Percentiles rank a stretch among this genome's conserved stretches.
phyloP scores from a whole-genome alignment of 2,888 invertebrate species.

The Andrena chrysosceles region DNA sequence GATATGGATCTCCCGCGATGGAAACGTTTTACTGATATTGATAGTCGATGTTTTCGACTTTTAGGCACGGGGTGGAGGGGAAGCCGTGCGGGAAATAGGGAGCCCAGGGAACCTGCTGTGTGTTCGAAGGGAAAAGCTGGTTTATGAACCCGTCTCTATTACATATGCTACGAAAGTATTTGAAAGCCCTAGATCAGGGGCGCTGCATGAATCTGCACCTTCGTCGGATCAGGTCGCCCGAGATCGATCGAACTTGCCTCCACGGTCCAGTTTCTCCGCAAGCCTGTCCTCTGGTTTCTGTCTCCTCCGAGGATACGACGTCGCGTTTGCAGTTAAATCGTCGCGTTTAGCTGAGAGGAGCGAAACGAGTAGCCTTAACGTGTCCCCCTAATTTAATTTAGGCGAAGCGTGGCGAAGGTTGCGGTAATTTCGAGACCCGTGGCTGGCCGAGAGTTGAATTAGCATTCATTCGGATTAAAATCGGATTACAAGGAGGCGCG shows the following conservation, averaged over 20 bases:
- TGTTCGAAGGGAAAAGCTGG: conserved; percentile 10
- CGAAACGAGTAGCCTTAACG: conserved; percentile 17
- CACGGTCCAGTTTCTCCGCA: neutral
- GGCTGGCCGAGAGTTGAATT: conserved; percentile 41
- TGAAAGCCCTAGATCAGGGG: neutral
- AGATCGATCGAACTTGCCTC: neutral
- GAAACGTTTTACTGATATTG: conserved; percentile 28
- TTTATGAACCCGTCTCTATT: conserved; percentile 25
- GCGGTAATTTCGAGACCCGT: conserved; percentile 28
- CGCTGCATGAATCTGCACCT: conserved; percentile 3
- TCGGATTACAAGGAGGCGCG: conserved; percentile 37
- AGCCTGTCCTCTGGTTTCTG: neutral
- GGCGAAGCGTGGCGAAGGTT: conserved; percentile 15
- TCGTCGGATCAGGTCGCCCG: neutral
- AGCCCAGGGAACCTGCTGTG: neutral
- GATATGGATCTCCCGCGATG: conserved; percentile 6
- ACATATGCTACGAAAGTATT: conserved; percentile 6
- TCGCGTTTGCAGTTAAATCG: conserved; percentile 27
- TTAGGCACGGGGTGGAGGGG: neutral
- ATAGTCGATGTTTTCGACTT: conserved; percentile 32
- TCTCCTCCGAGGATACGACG: neutral
- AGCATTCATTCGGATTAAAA: conserved; percentile 55
- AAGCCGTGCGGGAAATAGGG: neutral
- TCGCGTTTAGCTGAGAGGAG: conserved; percentile 2
- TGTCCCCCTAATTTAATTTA: conserved; percentile 44